Percentiles rank a stretch among this genome's conserved stretches.
Conservation (phyloP, 1,140 invertebrate species). For the Oncopodura yosiiana region DNA sequence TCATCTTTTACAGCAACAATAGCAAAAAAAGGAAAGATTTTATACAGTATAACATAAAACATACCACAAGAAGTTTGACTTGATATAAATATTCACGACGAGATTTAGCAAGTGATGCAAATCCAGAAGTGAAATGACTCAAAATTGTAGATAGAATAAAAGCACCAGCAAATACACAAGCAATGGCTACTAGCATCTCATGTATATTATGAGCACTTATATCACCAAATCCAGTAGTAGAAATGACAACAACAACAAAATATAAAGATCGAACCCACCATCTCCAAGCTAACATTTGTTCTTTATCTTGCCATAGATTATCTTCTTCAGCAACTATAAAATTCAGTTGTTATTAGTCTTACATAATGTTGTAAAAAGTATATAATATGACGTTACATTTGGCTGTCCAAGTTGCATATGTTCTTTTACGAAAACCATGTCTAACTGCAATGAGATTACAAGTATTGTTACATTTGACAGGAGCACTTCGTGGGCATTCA, state of each 20-base stretch:
- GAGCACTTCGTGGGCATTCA: neutral
- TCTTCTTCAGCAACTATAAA: neutral
- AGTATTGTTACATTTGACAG: neutral
- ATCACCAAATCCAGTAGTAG: constrained; percentile 27
- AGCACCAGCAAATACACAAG: constrained; percentile 17
- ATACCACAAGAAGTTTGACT: constrained; percentile 20
- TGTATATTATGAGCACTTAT: constrained; percentile 7
- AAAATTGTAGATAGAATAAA: constrained; percentile 23
- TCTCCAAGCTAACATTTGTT: neutral
- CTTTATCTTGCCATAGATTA: neutral
- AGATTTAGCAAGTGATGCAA: constrained; percentile 4
- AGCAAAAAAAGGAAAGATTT: no score
- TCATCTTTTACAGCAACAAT: neutral
- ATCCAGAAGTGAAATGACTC: constrained; percentile 17
- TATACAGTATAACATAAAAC: neutral
- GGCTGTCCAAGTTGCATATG: neutral
- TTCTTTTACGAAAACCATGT: neutral
- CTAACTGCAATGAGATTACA: neutral
- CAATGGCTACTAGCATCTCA: constrained; percentile 12
- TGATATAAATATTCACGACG: constrained; percentile 22
- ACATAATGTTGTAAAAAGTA: neutral
- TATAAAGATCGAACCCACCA: constrained; percentile 26
- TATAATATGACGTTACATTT: neutral
- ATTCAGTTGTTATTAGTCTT: neutral
- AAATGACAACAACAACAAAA: constrained; percentile 17